phyloP scores from a whole-genome alignment of 2,797 vertebrate genomes.

The Steatocranus sp. region DNA sequence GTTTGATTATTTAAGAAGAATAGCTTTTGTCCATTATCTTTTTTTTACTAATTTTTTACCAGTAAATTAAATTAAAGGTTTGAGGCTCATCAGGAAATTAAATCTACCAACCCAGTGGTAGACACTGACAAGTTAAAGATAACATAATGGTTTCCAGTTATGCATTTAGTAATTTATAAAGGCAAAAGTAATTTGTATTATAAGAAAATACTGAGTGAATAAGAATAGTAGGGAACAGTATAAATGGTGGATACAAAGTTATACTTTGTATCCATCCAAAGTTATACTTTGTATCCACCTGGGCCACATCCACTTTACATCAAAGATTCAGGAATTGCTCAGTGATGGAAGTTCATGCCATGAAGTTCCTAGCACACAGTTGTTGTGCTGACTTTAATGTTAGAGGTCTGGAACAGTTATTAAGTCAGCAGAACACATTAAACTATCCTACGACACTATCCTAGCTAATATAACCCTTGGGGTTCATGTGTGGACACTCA shows the following conservation, averaged over 20 bases:
- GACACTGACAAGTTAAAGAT: neutral
- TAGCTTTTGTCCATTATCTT: neutral
- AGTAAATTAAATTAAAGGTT: neutral
- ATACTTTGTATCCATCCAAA: neutral
- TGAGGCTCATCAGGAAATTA: neutral
- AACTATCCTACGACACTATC: neutral
- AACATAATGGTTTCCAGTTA: neutral
- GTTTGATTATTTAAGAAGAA: neutral
- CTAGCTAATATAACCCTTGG: neutral
- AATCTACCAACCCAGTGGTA: neutral
- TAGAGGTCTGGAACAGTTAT: neutral
- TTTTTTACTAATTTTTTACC: neutral
- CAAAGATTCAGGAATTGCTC: neutral
- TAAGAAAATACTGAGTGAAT: neutral
- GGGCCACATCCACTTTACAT: neutral
- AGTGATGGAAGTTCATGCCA: neutral
- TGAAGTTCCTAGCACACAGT: neutral
- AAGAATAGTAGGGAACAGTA: neutral
- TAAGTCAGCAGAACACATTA: neutral
- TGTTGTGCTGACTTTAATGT: neutral
- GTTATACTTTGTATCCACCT: neutral
- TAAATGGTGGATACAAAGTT: neutral
- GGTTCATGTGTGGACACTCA: neutral
- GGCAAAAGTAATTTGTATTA: neutral
- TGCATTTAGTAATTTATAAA: neutral